phyloP scores from a whole-genome alignment of 2,888 invertebrate species.

The Oasisia sp. region DNA sequence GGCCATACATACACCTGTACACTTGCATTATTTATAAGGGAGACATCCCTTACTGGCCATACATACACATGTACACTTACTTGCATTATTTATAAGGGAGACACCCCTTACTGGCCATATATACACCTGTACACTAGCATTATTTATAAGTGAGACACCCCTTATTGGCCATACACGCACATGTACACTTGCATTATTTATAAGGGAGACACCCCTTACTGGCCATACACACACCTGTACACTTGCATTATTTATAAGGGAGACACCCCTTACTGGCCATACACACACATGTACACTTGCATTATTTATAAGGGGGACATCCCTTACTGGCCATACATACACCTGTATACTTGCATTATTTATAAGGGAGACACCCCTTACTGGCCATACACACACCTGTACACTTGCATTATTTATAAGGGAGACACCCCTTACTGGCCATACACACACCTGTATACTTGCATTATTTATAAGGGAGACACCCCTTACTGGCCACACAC shows the following conservation, averaged over 20 bases:
- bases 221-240: too few relatives aligned
- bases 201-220: background rate
- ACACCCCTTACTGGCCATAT: background rate
- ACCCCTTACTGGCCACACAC: background rate
- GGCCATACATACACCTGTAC: too few relatives aligned
- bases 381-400: too few relatives aligned
- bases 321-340: constrained; percentile 7
- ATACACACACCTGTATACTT: too few relatives aligned
- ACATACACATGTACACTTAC: too few relatives aligned
- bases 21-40: background rate
- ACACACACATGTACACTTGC: background rate
- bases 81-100: background rate
- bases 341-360: background rate
- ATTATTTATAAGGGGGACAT: background rate
- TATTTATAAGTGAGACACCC: background rate
- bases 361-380: background rate
- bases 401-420: background rate
- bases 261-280: background rate
- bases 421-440: background rate
- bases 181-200: background rate
- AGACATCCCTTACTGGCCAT: background rate
- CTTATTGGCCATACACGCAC: constrained; percentile 6
- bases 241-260: background rate
- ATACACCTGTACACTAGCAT: background rate
- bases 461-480: background rate